Evolutionary conservation across 2,888 invertebrate species (phyloP), one percentile per base, ranked within the genome.

Genomic region (Stenodema calcarata): DNA sequence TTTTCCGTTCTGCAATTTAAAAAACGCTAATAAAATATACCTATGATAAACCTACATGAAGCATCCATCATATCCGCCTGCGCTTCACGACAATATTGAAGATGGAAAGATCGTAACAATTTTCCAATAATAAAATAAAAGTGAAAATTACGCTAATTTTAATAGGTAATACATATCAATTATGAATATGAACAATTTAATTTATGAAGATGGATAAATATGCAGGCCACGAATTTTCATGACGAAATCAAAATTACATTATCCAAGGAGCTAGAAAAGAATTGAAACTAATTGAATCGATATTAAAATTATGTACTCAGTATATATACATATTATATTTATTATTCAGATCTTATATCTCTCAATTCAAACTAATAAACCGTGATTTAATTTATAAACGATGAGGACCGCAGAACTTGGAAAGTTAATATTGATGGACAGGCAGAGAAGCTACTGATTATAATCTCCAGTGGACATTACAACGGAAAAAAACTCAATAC

Each of bases 341-440:
- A 78, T 88, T 87, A 86, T 87, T 88, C 88, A 88, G 88, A 88
- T 88, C 88, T 88, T 88, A 70, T 88, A 88, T 84, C 88, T 88
- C 88, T 88, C 88, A 87, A 87, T 88, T 88, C 87, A 84, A 87
- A 87, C 80, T 87, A 87, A 87, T 35, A 69, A 79, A 82, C 16
- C 41, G 78, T 73, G 35, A 18, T 73, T 73, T n/a, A 73, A 73
- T 35, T 30, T 41, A 30, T 73, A 3, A 73, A 73, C 35, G 16
- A 73, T 28, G 28, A 73, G 54, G 18, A 54, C 1, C 62, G 18
- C 12, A 62, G 23, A 62, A 62, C 23, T 62, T 62, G 62, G 27
- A 62, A 62, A 47, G 9, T 23, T 27, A 23, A 62, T 12, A 18
- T 4, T 62, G 23, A 62, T 11, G 62, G 62, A 62, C 23, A 23